Percentiles rank a stretch among this genome's conserved stretches.
Conservation (phyloP, 2,797 vertebrate genomes). For the Atherinosoma microstoma region DNA sequence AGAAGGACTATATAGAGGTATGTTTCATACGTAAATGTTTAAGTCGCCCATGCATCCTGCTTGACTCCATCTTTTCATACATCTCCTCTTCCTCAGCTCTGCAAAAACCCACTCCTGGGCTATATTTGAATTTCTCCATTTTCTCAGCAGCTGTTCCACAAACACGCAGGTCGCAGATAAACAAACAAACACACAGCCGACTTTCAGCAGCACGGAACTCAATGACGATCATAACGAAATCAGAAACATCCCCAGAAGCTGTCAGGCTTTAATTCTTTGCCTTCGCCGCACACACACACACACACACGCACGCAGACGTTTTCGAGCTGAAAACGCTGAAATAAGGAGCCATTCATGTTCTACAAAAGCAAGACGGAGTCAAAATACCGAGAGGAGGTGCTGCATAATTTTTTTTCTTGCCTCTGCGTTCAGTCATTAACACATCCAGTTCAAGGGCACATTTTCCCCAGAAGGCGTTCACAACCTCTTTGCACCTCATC, state of each 20-base stretch:
- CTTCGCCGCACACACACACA: constrained; percentile 18
- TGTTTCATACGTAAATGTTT: no score
- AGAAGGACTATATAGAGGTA: no score
- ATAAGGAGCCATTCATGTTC: constrained; percentile 64
- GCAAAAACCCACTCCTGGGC: constrained; percentile 39
- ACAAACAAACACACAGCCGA: constrained; percentile 56
- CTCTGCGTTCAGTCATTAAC: constrained; percentile 72
- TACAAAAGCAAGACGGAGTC: constrained; percentile 57
- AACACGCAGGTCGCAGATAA: constrained; percentile 39
- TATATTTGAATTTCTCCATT: constrained; percentile 42
- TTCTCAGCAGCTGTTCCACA: constrained; percentile 33
- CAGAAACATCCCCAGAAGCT: constrained; percentile 52
- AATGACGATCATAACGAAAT: constrained; percentile 54
- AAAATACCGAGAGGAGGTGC: constrained; percentile 54
- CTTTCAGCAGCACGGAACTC: constrained; percentile 44
- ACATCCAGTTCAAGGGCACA: constrained; percentile 74
- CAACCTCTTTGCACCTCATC: constrained; percentile 71
- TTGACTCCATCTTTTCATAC: constrained; percentile 7
- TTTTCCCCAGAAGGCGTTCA: constrained; percentile 71
- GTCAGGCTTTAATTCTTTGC: constrained; percentile 51
- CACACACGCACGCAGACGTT: constrained; percentile 16
- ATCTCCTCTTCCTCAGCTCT: constrained; percentile 12
- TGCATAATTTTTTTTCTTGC: constrained; percentile 58
- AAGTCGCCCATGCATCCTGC: neutral
- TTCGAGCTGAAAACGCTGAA: constrained; percentile 48